phyloP scores from a whole-genome alignment of 2,113 vertebrate genomes.

The Oxygymnocypris stewartii region DNA sequence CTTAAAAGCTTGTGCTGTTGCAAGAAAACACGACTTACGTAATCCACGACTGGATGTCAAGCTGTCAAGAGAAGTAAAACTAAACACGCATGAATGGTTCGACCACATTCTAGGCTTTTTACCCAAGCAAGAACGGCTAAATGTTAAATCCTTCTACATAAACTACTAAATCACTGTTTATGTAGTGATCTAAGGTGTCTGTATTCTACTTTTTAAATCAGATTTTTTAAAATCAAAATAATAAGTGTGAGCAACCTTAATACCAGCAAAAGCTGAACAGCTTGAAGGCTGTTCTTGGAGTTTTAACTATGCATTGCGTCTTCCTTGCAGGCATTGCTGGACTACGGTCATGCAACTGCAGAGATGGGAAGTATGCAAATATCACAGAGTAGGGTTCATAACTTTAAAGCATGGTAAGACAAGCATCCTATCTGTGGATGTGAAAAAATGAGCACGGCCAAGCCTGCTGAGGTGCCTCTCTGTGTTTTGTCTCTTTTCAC shows the following conservation, averaged over 20 bases:
- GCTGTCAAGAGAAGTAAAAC: not conserved
- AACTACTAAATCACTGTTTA: not conserved
- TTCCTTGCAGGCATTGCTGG: constrained; percentile 11
- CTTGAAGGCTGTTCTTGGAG: not conserved
- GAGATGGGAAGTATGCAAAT: constrained; percentile 13
- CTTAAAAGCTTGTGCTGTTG: constrained; percentile 48
- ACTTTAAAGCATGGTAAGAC: not conserved
- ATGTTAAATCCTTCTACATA: not conserved
- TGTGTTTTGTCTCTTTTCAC: constrained; percentile 30
- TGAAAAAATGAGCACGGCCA: not conserved
- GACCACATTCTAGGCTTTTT: not conserved
- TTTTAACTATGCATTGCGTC: not conserved
- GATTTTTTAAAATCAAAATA: not conserved
- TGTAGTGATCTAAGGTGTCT: not conserved
- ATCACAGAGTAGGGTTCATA: not conserved
- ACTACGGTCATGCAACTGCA: constrained; percentile 6
- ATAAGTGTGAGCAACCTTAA: not conserved
- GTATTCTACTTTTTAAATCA: not conserved
- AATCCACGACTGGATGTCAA: constrained; percentile 28
- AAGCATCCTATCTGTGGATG: not conserved
- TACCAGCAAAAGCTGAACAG: not conserved
- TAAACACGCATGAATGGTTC: not conserved
- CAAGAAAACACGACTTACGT: constrained; percentile 42
- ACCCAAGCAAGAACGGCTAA: not conserved
- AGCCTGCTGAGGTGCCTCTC: not conserved